Evolutionary conservation across 2,113 vertebrate species (phyloP).

Genomic region (Clarias macrocephalus): DNA sequence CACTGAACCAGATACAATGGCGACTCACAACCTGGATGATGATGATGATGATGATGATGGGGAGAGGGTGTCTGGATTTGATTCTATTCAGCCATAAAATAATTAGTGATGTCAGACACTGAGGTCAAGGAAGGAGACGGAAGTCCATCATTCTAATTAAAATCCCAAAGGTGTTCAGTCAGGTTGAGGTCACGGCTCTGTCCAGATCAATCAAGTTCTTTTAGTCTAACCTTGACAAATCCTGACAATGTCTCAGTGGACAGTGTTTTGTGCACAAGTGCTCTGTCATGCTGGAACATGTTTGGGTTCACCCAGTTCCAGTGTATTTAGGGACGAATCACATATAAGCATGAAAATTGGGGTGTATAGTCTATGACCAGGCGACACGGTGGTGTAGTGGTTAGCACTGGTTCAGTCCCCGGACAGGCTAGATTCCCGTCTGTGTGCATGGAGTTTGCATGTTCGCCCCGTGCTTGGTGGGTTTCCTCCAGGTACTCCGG

Average conservation of each 20-base stretch:
- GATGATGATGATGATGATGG: no score
- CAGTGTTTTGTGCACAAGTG: background rate
- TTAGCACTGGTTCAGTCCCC: no score
- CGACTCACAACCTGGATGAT: no score
- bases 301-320: background rate
- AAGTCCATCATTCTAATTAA: background rate
- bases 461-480: no score
- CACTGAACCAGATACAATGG: no score
- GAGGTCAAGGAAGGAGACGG: background rate
- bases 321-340: background rate
- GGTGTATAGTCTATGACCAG: background rate
- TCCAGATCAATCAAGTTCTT: background rate
- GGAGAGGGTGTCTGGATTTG: background rate
- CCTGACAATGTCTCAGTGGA: background rate
- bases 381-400: no score
- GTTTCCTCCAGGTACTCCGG: no score
- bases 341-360: background rate
- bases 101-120: background rate
- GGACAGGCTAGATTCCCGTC: no score
- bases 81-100: background rate
- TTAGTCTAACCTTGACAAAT: background rate
- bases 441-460: no score
- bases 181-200: background rate
- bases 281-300: background rate
- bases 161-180: background rate